Percentiles rank a stretch among this genome's conserved stretches.
These are phyloP conservation scores for Habropoda laboriosa DNA, from an alignment of 1,140 invertebrate species.

Conservation along the genomic window DNA sequence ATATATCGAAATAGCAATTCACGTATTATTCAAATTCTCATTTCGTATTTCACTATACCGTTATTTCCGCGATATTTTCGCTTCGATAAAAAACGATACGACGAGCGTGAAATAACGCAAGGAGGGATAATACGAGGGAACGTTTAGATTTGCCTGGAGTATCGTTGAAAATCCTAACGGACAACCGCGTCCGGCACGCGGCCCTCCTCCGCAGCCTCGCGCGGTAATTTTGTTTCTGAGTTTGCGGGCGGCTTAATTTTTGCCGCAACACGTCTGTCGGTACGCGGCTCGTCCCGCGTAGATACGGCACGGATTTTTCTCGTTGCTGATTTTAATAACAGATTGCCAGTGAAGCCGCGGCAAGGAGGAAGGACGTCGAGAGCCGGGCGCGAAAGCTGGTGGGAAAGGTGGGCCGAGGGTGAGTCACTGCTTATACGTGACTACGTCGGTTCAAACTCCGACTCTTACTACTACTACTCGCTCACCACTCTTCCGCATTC, in stretches of 20 bases:
- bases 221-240: slow-evolving; percentile 73
- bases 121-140: neutral
- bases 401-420: slow-evolving; percentile 44
- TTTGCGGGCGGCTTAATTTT: slow-evolving; percentile 79
- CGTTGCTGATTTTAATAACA: slow-evolving; percentile 82
- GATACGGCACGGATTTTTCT: slow-evolving; percentile 82
- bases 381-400: slow-evolving; percentile 11
- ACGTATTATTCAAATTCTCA: too few relatives aligned
- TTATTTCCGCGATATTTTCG: too few relatives aligned
- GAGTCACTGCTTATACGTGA: slow-evolving; percentile 81
- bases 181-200: neutral
- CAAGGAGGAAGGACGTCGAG: slow-evolving; percentile 23
- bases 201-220: neutral
- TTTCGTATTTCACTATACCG: too few relatives aligned
- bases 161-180: neutral
- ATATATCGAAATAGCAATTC: too few relatives aligned
- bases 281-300: slow-evolving; percentile 62
- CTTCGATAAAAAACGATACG: too few relatives aligned
- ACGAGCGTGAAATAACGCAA: too few relatives aligned
- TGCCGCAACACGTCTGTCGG: slow-evolving; percentile 79
- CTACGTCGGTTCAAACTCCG: slow-evolving; percentile 64
- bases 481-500: slow-evolving; percentile 49
- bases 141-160: neutral
- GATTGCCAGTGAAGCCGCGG: slow-evolving; percentile 73
- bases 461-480: neutral